A percentile compares a stretch with the other conserved stretches of the same genome.
Evolutionary conservation across 2,797 vertebrate species (phyloP).

Genomic region (Gephyroberyx darwinii): DNA sequence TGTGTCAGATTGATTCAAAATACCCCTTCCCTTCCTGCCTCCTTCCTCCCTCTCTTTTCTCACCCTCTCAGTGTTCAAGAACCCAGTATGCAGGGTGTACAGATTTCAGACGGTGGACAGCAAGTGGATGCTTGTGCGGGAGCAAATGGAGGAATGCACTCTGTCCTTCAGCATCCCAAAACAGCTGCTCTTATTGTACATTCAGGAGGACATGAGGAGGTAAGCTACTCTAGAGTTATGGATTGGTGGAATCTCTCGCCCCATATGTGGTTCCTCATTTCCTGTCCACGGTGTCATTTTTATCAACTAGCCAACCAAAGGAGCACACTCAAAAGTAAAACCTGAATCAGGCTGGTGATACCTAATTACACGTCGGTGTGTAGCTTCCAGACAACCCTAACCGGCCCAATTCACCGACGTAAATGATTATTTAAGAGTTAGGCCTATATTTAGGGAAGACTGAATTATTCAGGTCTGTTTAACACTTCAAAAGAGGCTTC

Average conservation of each 20-base stretch:
- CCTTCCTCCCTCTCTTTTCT: slow-evolving; percentile 1
- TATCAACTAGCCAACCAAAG: slow-evolving; percentile 2
- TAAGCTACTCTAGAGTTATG: slow-evolving; percentile 67
- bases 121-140: slow-evolving; percentile 94
- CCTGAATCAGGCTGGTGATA: not conserved
- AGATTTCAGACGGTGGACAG: slow-evolving; percentile 94
- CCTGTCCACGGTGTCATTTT: not conserved
- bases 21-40: not conserved
- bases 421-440: slow-evolving; percentile 68
- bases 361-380: slow-evolving; percentile 16
- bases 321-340: slow-evolving; percentile 29
- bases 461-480: slow-evolving; percentile 78
- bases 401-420: slow-evolving; percentile 43
- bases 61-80: slow-evolving; percentile 88
- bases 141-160: slow-evolving; percentile 96
- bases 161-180: slow-evolving; percentile 95
- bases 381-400: slow-evolving; percentile 24
- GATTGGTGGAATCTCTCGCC: not conserved
- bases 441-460: slow-evolving; percentile 58
- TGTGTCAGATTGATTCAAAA: slow-evolving; percentile 26
- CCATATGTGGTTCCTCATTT: not conserved
- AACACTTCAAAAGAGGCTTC: slow-evolving; percentile 76
- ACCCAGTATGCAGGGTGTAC: slow-evolving; percentile 93
- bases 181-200: slow-evolving; percentile 91
- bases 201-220: slow-evolving; percentile 95